Percentiles rank a stretch among this genome's conserved stretches.
These are phyloP conservation scores for Galaxias olidus DNA, from an alignment of 2,797 vertebrate genomes.

Conservation along the genomic window DNA sequence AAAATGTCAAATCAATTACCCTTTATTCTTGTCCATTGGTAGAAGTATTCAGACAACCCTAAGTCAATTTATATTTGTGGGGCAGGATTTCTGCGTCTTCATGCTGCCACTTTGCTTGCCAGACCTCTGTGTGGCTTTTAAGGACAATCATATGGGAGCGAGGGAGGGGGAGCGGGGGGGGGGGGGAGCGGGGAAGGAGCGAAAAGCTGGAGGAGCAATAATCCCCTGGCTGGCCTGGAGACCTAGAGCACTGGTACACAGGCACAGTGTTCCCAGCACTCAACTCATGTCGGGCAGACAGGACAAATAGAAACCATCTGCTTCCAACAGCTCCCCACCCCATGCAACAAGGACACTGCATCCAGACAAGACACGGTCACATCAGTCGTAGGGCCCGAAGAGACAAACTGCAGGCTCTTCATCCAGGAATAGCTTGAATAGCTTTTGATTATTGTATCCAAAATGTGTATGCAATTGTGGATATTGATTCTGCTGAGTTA, in stretches of 20 bases:
- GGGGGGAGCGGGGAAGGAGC: conserved; percentile 48
- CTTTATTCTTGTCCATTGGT: no score
- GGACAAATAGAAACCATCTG: conserved; percentile 91
- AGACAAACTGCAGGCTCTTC: conserved; percentile 25
- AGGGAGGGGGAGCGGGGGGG: conserved; percentile 47
- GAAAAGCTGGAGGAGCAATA: conserved; percentile 71
- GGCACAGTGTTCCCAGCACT: conserved; percentile 78
- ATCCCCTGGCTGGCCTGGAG: conserved; percentile 59
- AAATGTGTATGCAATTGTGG: no score
- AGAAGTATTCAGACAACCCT: conserved; percentile 17
- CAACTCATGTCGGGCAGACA: conserved; percentile 82
- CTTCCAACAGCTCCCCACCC: conserved; percentile 69
- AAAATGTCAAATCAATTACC: no score
- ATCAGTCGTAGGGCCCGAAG: conserved; percentile 23
- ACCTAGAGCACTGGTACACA: conserved; percentile 44
- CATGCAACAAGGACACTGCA: conserved; percentile 73
- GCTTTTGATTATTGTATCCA: no score
- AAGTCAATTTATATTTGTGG: conserved; percentile 31
- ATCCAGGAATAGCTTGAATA: conserved; percentile 31
- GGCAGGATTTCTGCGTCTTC: conserved; percentile 37
- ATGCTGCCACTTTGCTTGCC: conserved; percentile 36
- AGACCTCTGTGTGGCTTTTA: conserved; percentile 56
- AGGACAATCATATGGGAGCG: conserved; percentile 48
- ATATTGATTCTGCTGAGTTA: no score
- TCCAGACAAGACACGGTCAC: conserved; percentile 72